Evolutionary conservation across 2,888 invertebrate genomes (phyloP).

Genomic region (Cryptocephalus primarius): DNA sequence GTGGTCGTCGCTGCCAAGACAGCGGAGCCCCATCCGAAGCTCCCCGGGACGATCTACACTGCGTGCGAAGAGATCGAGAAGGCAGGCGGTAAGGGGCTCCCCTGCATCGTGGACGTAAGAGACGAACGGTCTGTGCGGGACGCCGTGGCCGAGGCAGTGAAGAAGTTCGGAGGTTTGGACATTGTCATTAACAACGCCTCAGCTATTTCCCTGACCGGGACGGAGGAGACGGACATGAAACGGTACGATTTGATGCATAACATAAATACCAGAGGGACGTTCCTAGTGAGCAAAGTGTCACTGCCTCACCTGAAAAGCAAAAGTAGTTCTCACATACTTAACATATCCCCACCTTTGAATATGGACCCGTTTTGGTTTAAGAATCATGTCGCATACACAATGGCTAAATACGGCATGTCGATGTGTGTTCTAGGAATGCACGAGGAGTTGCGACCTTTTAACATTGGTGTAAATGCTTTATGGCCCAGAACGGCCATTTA

Average conservation of each 20-base stretch:
- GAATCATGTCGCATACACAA: slow-evolving; percentile 90
- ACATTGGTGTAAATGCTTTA: slow-evolving; percentile 87
- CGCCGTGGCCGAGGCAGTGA: slow-evolving; percentile 64
- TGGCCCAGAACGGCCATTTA: slow-evolving; percentile 95
- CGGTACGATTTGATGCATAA: slow-evolving; percentile 92
- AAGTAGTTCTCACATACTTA: slow-evolving; percentile 86
- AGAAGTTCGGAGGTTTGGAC: slow-evolving; percentile 91
- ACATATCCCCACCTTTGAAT: slow-evolving; percentile 88
- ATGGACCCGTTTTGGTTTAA: slow-evolving; percentile 86
- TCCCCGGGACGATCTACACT: slow-evolving; percentile 85
- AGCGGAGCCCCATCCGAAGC: slow-evolving; percentile 77
- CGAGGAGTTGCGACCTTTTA: slow-evolving; percentile 74
- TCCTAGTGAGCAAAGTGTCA: slow-evolving; percentile 83
- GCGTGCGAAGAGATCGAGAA: slow-evolving; percentile 85
- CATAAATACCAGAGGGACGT: slow-evolving; percentile 91
- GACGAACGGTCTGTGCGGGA: slow-evolving; percentile 64
- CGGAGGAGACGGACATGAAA: slow-evolving; percentile 85
- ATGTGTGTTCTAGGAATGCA: slow-evolving; percentile 97
- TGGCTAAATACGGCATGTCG: slow-evolving; percentile 98
- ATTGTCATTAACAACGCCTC: slow-evolving; percentile 93
- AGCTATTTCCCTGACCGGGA: slow-evolving; percentile 79
- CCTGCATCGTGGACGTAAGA: slow-evolving; percentile 81
- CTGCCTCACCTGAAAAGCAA: slow-evolving; percentile 79
- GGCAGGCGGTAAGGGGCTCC: slow-evolving; percentile 74
- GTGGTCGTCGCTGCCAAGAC: slow-evolving; percentile 88